Percentiles rank a stretch among this genome's conserved stretches.
Conservation (phyloP, 2,797 vertebrate genomes). For the Perodicticus potto region DNA sequence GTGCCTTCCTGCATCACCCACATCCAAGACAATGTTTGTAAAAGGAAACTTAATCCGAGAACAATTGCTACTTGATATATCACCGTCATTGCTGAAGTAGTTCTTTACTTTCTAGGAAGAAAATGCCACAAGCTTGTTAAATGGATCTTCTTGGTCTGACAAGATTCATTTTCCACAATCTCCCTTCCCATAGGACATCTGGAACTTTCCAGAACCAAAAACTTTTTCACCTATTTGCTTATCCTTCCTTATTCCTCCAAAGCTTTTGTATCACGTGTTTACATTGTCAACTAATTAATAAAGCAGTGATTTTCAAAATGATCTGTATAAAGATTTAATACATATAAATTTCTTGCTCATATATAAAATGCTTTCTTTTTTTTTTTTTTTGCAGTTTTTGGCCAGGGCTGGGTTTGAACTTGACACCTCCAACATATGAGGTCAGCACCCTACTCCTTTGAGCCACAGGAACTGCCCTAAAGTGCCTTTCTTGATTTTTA, state of each 20-base stretch:
- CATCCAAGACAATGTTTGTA: neutral
- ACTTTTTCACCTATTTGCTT: neutral
- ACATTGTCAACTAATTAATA: neutral
- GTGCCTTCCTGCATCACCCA: neutral
- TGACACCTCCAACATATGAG: too few relatives aligned
- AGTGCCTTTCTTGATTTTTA: neutral
- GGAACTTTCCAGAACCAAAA: constrained; percentile 41
- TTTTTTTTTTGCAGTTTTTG: too few relatives aligned
- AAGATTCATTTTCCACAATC: neutral
- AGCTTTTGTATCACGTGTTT: neutral
- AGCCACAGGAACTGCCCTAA: neutral
- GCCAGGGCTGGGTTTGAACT: too few relatives aligned
- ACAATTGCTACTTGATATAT: neutral
- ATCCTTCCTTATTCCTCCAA: constrained; percentile 3
- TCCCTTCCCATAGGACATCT: neutral
- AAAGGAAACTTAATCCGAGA: constrained; percentile 18
- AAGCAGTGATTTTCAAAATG: constrained; percentile 17
- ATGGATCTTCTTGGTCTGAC: neutral
- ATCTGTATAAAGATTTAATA: constrained; percentile 1
- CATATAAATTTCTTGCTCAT: neutral
- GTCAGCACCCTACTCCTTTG: too few relatives aligned
- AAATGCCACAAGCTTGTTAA: constrained; percentile 30
- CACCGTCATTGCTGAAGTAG: neutral
- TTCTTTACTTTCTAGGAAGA: neutral
- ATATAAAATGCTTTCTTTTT: neutral